Evolutionary conservation across 2,888 invertebrate genomes (phyloP).

Genomic region (Amphipoea lucens): DNA sequence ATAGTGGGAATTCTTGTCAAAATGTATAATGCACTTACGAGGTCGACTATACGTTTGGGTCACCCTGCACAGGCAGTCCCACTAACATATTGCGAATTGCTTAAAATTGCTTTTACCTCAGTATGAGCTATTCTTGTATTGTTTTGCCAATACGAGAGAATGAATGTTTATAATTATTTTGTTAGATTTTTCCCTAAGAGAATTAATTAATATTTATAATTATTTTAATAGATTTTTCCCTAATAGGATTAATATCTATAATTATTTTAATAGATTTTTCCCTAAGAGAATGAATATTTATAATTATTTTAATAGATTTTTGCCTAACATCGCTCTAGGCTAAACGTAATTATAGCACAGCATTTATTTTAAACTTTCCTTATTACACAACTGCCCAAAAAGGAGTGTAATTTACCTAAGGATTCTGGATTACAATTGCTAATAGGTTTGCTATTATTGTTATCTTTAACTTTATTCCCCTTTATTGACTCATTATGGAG

Average conservation of each 20-base stretch:
- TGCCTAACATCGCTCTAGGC: background rate
- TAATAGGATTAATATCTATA: background rate
- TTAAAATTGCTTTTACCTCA: background rate
- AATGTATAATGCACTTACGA: background rate
- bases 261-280: constrained; percentile 1
- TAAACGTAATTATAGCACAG: background rate
- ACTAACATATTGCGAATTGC: background rate
- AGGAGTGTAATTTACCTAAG: background rate
- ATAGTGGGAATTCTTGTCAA: background rate
- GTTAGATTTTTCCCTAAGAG: background rate
- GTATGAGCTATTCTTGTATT: background rate
- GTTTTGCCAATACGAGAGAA: background rate
- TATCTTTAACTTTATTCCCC: background rate
- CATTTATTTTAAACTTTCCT: background rate
- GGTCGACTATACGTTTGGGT: background rate
- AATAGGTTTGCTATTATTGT: background rate
- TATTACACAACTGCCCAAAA: no score
- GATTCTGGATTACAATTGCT: background rate
- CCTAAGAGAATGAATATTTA: background rate
- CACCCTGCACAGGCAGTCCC: no score
- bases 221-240: constrained; percentile 1
- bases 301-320: constrained; percentile 2
- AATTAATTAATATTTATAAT: background rate
- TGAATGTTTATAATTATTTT: background rate
- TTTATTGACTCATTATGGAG: background rate